These are phyloP conservation scores for Phataginus tricuspis DNA, from an alignment of 2,797 vertebrate genomes.

Conservation along the genomic window DNA sequence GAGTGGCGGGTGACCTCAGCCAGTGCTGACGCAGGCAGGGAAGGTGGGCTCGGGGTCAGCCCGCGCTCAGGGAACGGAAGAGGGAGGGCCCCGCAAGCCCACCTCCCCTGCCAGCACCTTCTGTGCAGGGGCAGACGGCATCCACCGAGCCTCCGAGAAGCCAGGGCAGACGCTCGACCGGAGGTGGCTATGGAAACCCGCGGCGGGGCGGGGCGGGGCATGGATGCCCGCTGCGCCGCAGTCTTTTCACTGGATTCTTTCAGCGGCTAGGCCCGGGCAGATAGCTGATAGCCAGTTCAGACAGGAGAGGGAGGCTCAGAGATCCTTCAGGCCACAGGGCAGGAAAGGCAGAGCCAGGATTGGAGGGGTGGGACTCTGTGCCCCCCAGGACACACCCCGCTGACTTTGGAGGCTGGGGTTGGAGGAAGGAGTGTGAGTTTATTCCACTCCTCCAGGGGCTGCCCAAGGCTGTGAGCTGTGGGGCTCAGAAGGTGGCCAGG, in stretches of 20 bases:
- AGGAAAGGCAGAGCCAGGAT: not conserved
- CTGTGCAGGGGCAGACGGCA: not conserved
- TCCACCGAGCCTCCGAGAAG: not conserved
- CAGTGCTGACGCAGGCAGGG: not conserved
- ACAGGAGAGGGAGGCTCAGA: not conserved
- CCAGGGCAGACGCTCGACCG: too few species aligned
- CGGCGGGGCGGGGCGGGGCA: too few species aligned
- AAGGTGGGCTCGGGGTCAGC: not conserved
- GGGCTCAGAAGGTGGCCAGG: not conserved
- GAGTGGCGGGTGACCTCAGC: not conserved
- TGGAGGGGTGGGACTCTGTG: not conserved
- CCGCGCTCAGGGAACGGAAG: not conserved
- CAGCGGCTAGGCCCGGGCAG: too few species aligned
- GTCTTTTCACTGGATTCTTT: not conserved
- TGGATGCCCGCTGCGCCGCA: too few species aligned
- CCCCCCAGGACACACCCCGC: too few species aligned
- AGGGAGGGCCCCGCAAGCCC: not conserved
- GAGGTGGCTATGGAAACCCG: not conserved
- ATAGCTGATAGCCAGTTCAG: too few species aligned
- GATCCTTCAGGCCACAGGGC: not conserved
- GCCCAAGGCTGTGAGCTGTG: not conserved
- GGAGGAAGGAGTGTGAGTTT: not conserved
- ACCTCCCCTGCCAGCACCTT: accelerated
- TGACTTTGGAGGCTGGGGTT: not conserved
- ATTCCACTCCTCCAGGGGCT: not conserved